Evolutionary conservation across 1,140 invertebrate genomes (phyloP), one percentile per base, ranked within the genome.

Genomic region (Bemisia tabaci): DNA sequence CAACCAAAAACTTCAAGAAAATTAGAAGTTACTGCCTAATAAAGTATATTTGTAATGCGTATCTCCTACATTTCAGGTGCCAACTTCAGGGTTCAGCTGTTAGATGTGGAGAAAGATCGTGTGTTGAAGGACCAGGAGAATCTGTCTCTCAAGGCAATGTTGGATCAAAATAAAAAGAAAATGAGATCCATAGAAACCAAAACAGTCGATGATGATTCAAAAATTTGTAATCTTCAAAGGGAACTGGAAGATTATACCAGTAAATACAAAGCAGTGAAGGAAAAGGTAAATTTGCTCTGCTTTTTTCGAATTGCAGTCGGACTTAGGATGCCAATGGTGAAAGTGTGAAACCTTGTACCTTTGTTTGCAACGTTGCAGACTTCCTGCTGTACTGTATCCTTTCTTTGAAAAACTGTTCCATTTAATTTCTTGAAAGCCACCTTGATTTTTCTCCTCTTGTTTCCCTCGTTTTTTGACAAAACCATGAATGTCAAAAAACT

Each of bases 51-150:
- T n/a, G n/a, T n/a, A n/a, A n/a, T n/a, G n/a, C n/a, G n/a, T n/a
- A n/a, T n/a, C n/a, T n/a, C n/a, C n/a, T n/a, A n/a, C n/a, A n/a
- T n/a, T 58, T 2, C 27, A 69, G 65, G 64, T 67, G 59, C 85
- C 70, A 81, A 82, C 60, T 82, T 89, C 65, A 78, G 85, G 27
- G 83, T 82, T 68, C 79, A 81, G 68, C 73, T 90, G 21, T 74
- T 87, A 63, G 78, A 82, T n/a, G 72, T 86, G 59, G 85, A 90
- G 68, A 83, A 86, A 69, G 87, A 89, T 68, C 83, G 84, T 65
- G 72, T 85, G 21, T 79, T 82, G 68, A 76, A 86, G 1, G 81
- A 81, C 70, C 82, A 84, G 65, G 87, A 90, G 75, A 83, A 85
- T 71, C 77, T 78, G 2, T 81, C 83, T 12, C 70, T 89, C 0